Evolutionary conservation across 2,797 vertebrate genomes (phyloP), one percentile per base, ranked within the genome.

Genomic region (Spea hammondii): DNA sequence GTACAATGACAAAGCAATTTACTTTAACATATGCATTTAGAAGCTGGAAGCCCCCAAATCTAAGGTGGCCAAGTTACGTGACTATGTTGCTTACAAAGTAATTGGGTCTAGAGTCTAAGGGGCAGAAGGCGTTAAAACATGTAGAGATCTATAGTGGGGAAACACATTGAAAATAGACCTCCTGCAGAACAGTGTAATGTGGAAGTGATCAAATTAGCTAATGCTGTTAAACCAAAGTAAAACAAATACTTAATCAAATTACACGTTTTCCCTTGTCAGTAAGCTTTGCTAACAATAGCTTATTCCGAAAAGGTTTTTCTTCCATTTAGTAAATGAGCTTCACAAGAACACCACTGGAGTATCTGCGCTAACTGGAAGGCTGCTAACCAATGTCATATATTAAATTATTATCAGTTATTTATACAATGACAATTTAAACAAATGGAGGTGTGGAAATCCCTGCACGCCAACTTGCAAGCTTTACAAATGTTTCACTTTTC

Each of bases 121-220:
- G 55, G 11, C 65, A 17, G 47, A 48, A 12, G 53, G 65, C 57
- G 72, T 79, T 69, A 75, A 74, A 62, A 46, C 49, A 9, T 70
- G 44, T 5, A 64, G 10, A 55, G 32, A 53, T 64, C 65, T 44
- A 14, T 12, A 55, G 17, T 54, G 8, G 14, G 55, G 50, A 17
- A 73, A 48, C 57, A 53, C 44, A 9, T 67, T 76, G 45, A 50
- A 45, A 71, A 57, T 70, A 75, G 72, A 70, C 65, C 46, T 54
- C 59, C 49, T 74, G 72, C 65, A 69, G 57, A 55, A 53, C 65
- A 74, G 72, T n/a, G 49, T 68, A 48, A 79, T 72, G 72, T 62
- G 50, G 32, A 79, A 70, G 49, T 80, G 72, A 80, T 80, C 72
- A 75, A 74, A 70, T 80, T 49, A 75, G 57, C 78, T 75, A 70